phyloP scores from a whole-genome alignment of 2,888 invertebrate species.

The Rhagonycha lutea region DNA sequence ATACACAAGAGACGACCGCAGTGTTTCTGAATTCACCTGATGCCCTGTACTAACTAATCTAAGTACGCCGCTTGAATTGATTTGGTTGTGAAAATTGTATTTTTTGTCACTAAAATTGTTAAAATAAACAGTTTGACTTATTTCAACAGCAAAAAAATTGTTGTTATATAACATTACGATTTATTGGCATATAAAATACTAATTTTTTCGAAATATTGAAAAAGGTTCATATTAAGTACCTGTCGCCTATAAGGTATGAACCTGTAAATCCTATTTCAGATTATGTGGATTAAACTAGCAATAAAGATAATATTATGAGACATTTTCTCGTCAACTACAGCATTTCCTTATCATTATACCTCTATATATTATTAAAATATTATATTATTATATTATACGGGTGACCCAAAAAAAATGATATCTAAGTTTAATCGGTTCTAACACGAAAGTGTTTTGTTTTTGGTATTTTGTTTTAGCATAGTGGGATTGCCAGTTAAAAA shows the following conservation, averaged over 20 bases:
- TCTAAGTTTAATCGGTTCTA: too few species aligned
- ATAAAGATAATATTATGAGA: neutral
- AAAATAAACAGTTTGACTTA: neutral
- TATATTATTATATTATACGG: too few species aligned
- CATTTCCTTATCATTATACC: neutral
- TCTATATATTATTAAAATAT: too few species aligned
- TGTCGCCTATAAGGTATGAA: neutral
- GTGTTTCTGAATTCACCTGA: neutral
- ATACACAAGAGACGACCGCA: neutral
- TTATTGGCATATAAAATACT: neutral
- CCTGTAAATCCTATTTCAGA: neutral
- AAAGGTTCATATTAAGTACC: neutral
- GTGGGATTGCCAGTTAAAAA: too few species aligned
- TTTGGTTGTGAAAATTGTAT: neutral
- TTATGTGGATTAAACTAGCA: neutral
- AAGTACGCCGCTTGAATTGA: neutral
- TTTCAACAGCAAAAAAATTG: too few species aligned
- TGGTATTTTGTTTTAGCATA: too few species aligned
- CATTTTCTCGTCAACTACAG: neutral
- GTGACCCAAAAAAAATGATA: too few species aligned
- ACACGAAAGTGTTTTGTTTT: too few species aligned
- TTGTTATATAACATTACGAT: neutral
- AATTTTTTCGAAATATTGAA: neutral
- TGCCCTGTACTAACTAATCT: neutral
- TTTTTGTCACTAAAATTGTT: neutral